phyloP scores from a whole-genome alignment of 2,888 invertebrate genomes.

The Netelia fuscicornis region DNA sequence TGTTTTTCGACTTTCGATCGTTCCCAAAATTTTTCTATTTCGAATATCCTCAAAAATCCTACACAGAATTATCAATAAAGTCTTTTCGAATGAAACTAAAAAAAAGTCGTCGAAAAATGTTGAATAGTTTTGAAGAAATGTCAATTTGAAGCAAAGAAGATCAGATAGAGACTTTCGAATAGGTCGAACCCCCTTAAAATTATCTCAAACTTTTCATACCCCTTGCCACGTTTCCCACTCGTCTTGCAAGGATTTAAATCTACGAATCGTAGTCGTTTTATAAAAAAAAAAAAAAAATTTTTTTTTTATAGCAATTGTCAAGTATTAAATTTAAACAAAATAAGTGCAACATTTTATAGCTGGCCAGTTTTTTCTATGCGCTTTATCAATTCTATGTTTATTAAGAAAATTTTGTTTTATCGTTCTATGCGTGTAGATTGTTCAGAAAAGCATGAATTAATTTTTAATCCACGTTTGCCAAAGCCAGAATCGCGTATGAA shows the following conservation, averaged over 20 bases:
- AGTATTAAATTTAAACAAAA: slow-evolving; percentile 9
- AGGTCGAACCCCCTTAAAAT: not conserved
- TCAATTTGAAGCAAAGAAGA: no score
- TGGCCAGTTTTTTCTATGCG: slow-evolving; percentile 51
- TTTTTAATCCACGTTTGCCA: slow-evolving; percentile 30
- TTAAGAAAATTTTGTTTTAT: slow-evolving; percentile 58
- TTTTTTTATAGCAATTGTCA: not conserved
- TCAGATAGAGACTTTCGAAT: no score
- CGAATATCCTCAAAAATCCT: no score
- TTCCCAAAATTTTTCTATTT: no score
- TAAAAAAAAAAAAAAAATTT: no score
- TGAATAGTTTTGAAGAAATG: no score
- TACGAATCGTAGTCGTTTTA: not conserved
- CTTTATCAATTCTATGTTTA: slow-evolving; percentile 22
- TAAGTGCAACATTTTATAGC: slow-evolving; percentile 10
- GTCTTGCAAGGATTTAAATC: not conserved
- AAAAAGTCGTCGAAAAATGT: no score
- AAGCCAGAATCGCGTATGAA: slow-evolving; percentile 15
- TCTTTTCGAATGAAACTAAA: no score
- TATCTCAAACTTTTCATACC: slow-evolving; percentile 11
- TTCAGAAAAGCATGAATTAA: slow-evolving; percentile 72
- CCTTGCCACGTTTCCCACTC: slow-evolving; percentile 22
- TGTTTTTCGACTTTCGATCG: no score
- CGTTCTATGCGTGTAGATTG: slow-evolving; percentile 66
- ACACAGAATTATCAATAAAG: no score